These are phyloP conservation scores for Chrysocyon brachyurus DNA, from an alignment of 2,797 vertebrate species.

Conservation along the genomic window DNA sequence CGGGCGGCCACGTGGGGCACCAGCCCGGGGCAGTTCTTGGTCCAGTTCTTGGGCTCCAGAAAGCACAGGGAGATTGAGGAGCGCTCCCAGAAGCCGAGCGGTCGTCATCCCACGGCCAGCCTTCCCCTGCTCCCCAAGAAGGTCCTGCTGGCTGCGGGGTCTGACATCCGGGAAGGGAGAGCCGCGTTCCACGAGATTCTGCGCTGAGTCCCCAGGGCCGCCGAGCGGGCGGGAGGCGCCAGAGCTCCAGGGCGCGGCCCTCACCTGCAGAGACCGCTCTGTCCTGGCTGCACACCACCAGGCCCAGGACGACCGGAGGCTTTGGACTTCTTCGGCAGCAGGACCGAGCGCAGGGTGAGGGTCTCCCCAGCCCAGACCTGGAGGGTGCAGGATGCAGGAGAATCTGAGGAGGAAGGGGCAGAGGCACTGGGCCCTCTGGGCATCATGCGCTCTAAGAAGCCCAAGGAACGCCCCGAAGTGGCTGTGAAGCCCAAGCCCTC, in stretches of 20 bases:
- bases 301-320: background rate
- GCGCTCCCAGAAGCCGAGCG: constrained; percentile 89
- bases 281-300: constrained; percentile 86
- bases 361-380: constrained; percentile 35
- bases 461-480: constrained; percentile 80
- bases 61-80: constrained; percentile 94
- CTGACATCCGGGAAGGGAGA: constrained; percentile 91
- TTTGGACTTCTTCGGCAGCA: constrained; percentile 90
- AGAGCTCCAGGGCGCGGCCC: constrained; percentile 88
- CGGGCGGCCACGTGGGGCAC: too few relatives aligned
- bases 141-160: constrained; percentile 92
- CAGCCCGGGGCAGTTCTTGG: too few relatives aligned
- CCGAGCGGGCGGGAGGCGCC: constrained; percentile 88
- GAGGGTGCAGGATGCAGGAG: constrained; percentile 28
- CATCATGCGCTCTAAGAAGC: constrained; percentile 89
- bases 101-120: constrained; percentile 85
- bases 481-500: constrained; percentile 37
- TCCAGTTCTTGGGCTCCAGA: constrained; percentile 84
- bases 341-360: constrained; percentile 80
- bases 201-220: constrained; percentile 89
- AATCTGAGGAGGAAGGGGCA: constrained; percentile 84
- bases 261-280: constrained; percentile 83
- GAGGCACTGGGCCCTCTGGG: constrained; percentile 91
- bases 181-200: constrained; percentile 90
- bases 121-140: constrained; percentile 92